Evolutionary conservation across 1,140 invertebrate species (phyloP).

Genomic region (Plodia interpunctella): DNA sequence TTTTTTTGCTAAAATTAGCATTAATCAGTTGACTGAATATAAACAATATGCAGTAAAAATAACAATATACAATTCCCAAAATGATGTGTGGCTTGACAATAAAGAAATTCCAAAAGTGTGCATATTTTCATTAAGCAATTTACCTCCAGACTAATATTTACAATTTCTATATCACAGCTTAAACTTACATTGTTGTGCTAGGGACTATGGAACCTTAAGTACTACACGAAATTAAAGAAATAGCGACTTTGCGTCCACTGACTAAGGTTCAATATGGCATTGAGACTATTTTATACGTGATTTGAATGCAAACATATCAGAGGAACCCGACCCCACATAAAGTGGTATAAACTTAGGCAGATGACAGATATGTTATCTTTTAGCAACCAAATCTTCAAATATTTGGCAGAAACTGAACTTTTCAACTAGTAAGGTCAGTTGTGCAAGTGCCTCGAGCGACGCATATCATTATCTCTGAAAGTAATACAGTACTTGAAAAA

Average conservation of each 20-base stretch:
- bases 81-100: conserved; percentile 10
- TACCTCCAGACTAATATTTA: conserved; percentile 53
- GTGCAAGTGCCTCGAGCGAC: too few relatives aligned
- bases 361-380: too few relatives aligned
- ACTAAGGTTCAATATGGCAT: not conserved
- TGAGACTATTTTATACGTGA: not conserved
- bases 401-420: too few relatives aligned
- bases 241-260: not conserved
- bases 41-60: conserved; percentile 20
- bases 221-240: conserved; percentile 12
- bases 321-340: too few relatives aligned
- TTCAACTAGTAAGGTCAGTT: too few relatives aligned
- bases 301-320: not conserved
- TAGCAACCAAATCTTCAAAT: too few relatives aligned
- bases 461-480: too few relatives aligned
- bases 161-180: conserved; percentile 71
- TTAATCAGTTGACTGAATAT: conserved; percentile 23
- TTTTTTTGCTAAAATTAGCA: conserved; percentile 17
- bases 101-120: conserved; percentile 8
- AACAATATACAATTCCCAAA: conserved; percentile 20
- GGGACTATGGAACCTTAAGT: conserved; percentile 24
- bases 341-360: too few relatives aligned
- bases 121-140: conserved; percentile 5
- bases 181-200: conserved; percentile 54
- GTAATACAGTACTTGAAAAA: too few relatives aligned